A percentile compares a stretch with the other conserved stretches of the same genome.
These are phyloP conservation scores for Sicus ferrugineus DNA, from an alignment of 2,888 invertebrate species.

Conservation along the genomic window DNA sequence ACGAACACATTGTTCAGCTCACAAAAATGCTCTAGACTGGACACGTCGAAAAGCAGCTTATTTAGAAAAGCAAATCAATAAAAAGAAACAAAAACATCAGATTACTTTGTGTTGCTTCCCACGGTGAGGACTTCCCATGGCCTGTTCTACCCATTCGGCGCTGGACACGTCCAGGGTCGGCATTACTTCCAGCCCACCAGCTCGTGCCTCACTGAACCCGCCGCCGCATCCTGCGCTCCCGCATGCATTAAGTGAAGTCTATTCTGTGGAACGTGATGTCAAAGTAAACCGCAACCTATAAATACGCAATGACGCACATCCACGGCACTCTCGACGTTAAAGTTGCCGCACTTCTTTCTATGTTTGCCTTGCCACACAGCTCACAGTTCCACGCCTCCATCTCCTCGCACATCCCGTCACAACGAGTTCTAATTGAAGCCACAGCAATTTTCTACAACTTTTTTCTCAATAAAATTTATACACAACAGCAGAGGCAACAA, in stretches of 20 bases:
- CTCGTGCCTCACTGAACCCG: background rate
- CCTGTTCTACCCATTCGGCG: too few species aligned
- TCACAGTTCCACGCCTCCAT: too few species aligned
- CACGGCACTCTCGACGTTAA: background rate
- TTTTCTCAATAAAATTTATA: constrained; percentile 46
- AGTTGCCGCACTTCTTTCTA: background rate
- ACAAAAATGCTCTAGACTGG: too few species aligned
- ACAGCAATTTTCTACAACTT: constrained; percentile 42
- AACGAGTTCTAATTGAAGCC: constrained; percentile 19
- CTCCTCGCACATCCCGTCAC: background rate
- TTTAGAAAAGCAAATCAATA: too few species aligned
- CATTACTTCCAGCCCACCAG: background rate
- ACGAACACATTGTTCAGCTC: too few species aligned
- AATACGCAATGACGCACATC: background rate
- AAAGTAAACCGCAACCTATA: constrained; percentile 18
- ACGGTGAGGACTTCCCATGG: too few species aligned
- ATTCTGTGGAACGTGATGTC: constrained; percentile 10
- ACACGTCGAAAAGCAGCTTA: too few species aligned
- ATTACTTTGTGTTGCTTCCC: too few species aligned
- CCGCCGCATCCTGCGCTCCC: background rate
- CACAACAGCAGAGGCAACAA: too few species aligned
- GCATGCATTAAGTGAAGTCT: constrained; percentile 18
- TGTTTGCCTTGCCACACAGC: background rate
- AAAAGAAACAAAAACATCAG: too few species aligned
- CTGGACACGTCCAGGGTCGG: too few species aligned